Percentiles rank a stretch among this genome's conserved stretches.
These are phyloP conservation scores for Acronicta aceris DNA, from an alignment of 2,888 invertebrate species.

Conservation along the genomic window DNA sequence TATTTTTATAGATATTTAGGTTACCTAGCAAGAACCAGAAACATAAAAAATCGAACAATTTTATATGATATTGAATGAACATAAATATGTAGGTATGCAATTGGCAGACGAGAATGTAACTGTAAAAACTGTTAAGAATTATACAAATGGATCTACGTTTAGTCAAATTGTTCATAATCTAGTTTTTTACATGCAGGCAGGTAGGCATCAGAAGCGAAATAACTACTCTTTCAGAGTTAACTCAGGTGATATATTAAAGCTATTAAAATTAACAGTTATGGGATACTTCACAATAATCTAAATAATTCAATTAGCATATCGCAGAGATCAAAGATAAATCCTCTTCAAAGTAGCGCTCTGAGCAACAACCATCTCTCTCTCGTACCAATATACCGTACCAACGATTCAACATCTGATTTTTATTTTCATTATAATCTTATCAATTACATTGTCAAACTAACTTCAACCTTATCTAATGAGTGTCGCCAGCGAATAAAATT, in stretches of 20 bases:
- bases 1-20: conserved; percentile 34
- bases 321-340: not conserved
- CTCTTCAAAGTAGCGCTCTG: not conserved
- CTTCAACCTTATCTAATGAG: not conserved
- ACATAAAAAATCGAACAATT: conserved; percentile 12
- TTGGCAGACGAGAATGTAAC: conserved; percentile 9
- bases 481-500: conserved; percentile 1
- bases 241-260: not conserved
- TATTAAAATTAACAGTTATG: not conserved
- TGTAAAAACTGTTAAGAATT: conserved; percentile 18
- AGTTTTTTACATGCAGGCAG: conserved; percentile 18
- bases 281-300: not conserved
- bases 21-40: conserved; percentile 13
- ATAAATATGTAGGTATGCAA: conserved; percentile 4
- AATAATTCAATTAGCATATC: not conserved
- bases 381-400: too few species aligned
- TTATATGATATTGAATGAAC: conserved; percentile 18
- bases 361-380: too few species aligned
- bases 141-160: conserved; percentile 31
- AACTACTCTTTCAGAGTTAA: not conserved
- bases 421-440: not conserved
- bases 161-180: conserved; percentile 17
- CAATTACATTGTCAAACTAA: conserved; percentile 1
- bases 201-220: conserved; percentile 10
- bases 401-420: too few species aligned